A percentile compares a stretch with the other conserved stretches of the same genome.
These are phyloP conservation scores for Drosophila burlai DNA, from an alignment of 1,140 invertebrate genomes.

Conservation along the genomic window DNA sequence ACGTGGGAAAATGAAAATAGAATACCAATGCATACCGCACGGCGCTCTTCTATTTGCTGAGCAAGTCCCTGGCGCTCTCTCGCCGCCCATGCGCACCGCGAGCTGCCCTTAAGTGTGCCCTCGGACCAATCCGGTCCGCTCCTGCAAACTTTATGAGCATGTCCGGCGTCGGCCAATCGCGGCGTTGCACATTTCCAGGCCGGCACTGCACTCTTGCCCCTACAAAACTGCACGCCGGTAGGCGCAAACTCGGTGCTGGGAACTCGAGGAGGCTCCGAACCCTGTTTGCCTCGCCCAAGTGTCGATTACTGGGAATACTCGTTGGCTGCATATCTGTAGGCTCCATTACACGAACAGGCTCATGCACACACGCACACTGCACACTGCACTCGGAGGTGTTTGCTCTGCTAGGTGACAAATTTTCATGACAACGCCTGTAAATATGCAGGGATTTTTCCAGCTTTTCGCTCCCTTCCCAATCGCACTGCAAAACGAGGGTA, in stretches of 20 bases:
- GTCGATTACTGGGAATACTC: slow-evolving; percentile 76
- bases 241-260: slow-evolving; percentile 63
- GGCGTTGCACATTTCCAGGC: slow-evolving; percentile 74
- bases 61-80: slow-evolving; percentile 51
- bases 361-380: slow-evolving; percentile 19
- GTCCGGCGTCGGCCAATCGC: slow-evolving; percentile 48
- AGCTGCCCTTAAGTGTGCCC: slow-evolving; percentile 63
- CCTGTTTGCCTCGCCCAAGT: slow-evolving; percentile 77
- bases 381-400: slow-evolving; percentile 51
- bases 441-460: slow-evolving; percentile 72
- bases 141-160: slow-evolving; percentile 63
- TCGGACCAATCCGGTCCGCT: slow-evolving; percentile 57
- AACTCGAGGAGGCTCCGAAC: slow-evolving; percentile 9
- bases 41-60: slow-evolving; percentile 79
- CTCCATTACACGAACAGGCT: slow-evolving; percentile 57
- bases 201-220: slow-evolving; percentile 54
- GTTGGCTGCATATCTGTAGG: slow-evolving; percentile 73
- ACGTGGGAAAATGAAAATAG: slow-evolving; percentile 44
- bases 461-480: slow-evolving; percentile 54
- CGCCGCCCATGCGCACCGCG: slow-evolving; percentile 62
- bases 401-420: slow-evolving; percentile 82
- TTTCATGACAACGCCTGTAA: slow-evolving; percentile 80
- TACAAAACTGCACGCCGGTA: slow-evolving; percentile 54
- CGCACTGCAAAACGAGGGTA: slow-evolving; percentile 71
- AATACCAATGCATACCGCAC: slow-evolving; percentile 31